phyloP scores from a whole-genome alignment of 1,140 invertebrate species.

The Drosophila pandora region DNA sequence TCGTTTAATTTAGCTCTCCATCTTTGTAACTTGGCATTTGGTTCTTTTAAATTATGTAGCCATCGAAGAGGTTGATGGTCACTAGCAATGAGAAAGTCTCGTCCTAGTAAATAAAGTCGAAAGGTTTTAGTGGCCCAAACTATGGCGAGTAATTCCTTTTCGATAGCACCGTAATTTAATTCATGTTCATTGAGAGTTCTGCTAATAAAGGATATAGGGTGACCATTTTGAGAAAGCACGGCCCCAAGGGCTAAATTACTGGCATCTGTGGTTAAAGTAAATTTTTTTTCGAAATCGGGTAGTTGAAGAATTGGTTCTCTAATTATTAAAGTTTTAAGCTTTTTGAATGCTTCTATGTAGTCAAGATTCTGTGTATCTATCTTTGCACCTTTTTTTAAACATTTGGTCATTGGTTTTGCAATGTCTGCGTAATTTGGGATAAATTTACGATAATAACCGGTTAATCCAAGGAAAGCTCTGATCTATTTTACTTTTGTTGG shows the following conservation, averaged over 20 bases:
- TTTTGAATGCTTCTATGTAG: no score
- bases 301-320: no score
- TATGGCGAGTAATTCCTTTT: not conserved
- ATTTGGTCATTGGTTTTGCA: not conserved
- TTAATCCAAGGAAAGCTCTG: not conserved
- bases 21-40: conserved; percentile 2
- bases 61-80: conserved; percentile 1
- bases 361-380: not conserved
- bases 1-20: conserved; percentile 1
- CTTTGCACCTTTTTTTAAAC: not conserved
- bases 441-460: no score
- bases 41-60: conserved; percentile 4
- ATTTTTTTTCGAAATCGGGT: no score
- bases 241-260: no score
- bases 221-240: conserved; percentile 6
- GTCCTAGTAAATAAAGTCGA: not conserved
- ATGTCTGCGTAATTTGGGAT: no score
- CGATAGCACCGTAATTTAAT: conserved; percentile 1
- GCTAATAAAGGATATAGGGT: not conserved
- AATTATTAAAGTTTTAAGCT: no score
- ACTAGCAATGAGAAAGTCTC: not conserved
- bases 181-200: not conserved
- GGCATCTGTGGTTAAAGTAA: no score
- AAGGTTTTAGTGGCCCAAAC: not conserved
- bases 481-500: no score